phyloP scores from a whole-genome alignment of 2,888 invertebrate species.

The Adela reaumurella region DNA sequence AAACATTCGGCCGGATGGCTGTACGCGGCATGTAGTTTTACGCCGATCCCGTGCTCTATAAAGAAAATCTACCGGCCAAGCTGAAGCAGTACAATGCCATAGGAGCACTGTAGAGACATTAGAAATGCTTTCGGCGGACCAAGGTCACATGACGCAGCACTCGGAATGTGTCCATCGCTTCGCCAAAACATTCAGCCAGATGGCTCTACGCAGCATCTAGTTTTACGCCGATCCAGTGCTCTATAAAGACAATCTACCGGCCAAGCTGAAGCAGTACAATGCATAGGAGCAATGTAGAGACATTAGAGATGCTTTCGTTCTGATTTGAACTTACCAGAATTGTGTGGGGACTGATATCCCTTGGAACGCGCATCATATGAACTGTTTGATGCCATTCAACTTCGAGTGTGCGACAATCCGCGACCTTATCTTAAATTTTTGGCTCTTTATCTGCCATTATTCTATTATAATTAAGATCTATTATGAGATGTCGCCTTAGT shows the following conservation, averaged over 20 bases:
- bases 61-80: no score
- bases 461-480: no score
- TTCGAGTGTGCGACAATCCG: no score
- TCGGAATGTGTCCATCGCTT: slow-evolving; percentile 85
- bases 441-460: no score
- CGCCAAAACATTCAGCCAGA: slow-evolving; percentile 74
- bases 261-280: slow-evolving; percentile 82
- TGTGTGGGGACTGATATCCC: no score
- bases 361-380: no score
- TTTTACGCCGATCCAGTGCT: slow-evolving; percentile 94
- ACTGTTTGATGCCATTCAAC: no score
- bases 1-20: slow-evolving; percentile 84
- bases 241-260: slow-evolving; percentile 81
- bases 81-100: no score
- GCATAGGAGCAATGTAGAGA: slow-evolving; percentile 85
- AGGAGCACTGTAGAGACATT: slow-evolving; percentile 86
- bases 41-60: slow-evolving; percentile 91
- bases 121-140: slow-evolving; percentile 88
- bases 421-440: no score
- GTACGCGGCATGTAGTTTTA: slow-evolving; percentile 86
- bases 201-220: slow-evolving; percentile 86
- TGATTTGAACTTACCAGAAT: no score
- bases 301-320: slow-evolving; percentile 94
- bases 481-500: no score
- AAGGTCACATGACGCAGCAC: slow-evolving; percentile 88